These are phyloP conservation scores for Pipistrellus kuhlii DNA, from an alignment of 2,797 vertebrate genomes.

Conservation along the genomic window DNA sequence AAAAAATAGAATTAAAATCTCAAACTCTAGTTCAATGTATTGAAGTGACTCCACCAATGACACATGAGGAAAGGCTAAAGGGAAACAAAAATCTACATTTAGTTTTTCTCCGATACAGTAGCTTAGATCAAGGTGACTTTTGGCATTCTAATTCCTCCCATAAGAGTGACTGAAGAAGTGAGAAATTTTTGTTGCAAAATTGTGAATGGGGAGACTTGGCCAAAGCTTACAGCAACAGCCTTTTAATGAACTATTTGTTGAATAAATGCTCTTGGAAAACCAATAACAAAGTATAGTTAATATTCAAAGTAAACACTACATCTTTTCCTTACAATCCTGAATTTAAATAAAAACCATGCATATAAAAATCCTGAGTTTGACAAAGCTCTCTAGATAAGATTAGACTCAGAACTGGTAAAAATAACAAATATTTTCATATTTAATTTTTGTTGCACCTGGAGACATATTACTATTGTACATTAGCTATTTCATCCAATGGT, in stretches of 20 bases:
- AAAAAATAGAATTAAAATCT: slow-evolving; percentile 58
- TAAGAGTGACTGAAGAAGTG: slow-evolving; percentile 19
- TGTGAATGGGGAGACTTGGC: slow-evolving; percentile 4
- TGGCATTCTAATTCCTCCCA: background rate
- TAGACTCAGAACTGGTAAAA: background rate
- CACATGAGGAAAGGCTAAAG: background rate
- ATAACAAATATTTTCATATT: background rate
- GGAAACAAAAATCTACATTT: slow-evolving; percentile 15
- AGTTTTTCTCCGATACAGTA: background rate
- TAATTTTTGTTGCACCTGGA: slow-evolving; percentile 5
- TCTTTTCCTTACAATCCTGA: background rate
- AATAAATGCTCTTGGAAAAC: slow-evolving; percentile 31
- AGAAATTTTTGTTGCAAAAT: slow-evolving; percentile 35
- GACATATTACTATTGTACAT: background rate
- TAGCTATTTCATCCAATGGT: background rate
- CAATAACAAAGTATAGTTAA: background rate
- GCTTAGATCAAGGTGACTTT: slow-evolving; percentile 38
- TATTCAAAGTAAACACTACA: background rate
- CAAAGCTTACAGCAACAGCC: background rate
- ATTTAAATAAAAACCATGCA: slow-evolving; percentile 36
- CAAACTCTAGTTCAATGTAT: background rate
- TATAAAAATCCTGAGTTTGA: slow-evolving; percentile 6
- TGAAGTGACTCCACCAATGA: background rate
- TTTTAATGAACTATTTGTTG: background rate
- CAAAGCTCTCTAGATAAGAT: background rate